Evolutionary conservation across 2,888 invertebrate species (phyloP).

Genomic region (Dinocampus coccinellae): DNA sequence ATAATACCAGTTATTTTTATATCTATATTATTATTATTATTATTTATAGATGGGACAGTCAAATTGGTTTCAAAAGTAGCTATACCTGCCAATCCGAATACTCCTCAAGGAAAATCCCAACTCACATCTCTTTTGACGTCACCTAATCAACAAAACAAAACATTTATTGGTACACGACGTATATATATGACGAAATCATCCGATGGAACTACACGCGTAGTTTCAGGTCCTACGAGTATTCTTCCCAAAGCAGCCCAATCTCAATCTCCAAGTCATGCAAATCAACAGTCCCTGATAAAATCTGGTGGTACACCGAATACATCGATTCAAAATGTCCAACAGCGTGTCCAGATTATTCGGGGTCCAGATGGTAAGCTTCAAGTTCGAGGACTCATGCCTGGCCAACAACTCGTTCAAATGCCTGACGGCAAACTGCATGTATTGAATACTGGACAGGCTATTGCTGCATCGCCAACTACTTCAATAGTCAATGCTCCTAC

Average conservation of each 20-base stretch:
- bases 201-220: slow-evolving; percentile 77
- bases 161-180: slow-evolving; percentile 76
- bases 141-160: slow-evolving; percentile 75
- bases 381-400: slow-evolving; percentile 90
- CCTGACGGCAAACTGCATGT: slow-evolving; percentile 94
- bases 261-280: slow-evolving; percentile 66
- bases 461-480: slow-evolving; percentile 68
- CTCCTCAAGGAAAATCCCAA: slow-evolving; percentile 74
- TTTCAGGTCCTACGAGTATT: slow-evolving; percentile 74
- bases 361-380: slow-evolving; percentile 92
- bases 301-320: slow-evolving; percentile 50
- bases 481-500: slow-evolving; percentile 45
- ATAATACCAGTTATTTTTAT: slow-evolving; percentile 14
- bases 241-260: slow-evolving; percentile 70
- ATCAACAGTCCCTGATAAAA: slow-evolving; percentile 44
- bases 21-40: not conserved
- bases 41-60: slow-evolving; percentile 73
- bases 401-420: slow-evolving; percentile 93
- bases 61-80: slow-evolving; percentile 78
- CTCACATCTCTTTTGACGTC: slow-evolving; percentile 77
- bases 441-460: slow-evolving; percentile 76
- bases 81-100: slow-evolving; percentile 72
- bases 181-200: slow-evolving; percentile 83
- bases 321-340: slow-evolving; percentile 70
- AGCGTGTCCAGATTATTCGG: slow-evolving; percentile 91